Conservation (phyloP, 2,797 vertebrate species). For the Eulemur coronatus region DNA sequence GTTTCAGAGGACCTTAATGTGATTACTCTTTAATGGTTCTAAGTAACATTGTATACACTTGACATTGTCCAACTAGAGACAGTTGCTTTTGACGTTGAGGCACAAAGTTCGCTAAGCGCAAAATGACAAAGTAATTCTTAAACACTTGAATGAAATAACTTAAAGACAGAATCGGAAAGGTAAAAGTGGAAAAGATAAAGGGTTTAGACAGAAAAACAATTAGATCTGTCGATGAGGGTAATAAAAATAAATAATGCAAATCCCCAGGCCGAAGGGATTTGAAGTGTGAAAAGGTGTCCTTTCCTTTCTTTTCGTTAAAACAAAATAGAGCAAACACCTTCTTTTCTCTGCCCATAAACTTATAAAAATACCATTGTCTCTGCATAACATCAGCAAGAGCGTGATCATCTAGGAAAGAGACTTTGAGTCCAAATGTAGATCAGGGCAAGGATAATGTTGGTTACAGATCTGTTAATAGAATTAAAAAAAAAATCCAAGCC, state of each 20-base stretch:
- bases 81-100: not conserved
- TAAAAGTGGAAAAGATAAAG: slow-evolving; percentile 38
- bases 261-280: not conserved
- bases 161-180: slow-evolving; percentile 1
- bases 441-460: not conserved
- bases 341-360: not conserved
- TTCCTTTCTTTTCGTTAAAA: not conserved
- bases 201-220: not conserved
- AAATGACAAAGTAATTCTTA: not conserved
- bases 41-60: not conserved
- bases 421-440: not conserved
- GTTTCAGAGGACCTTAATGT: slow-evolving; percentile 2
- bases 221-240: not conserved
- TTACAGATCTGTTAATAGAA: slow-evolving; percentile 10
- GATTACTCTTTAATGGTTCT: not conserved
- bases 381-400: not conserved
- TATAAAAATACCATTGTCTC: not conserved
- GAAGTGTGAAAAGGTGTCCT: not conserved
- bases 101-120: not conserved
- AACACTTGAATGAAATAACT: slow-evolving; percentile 3
- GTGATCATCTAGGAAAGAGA: not conserved
- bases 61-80: not conserved
- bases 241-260: slow-evolving; percentile 45
- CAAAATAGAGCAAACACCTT: not conserved
- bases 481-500: not conserved